A percentile compares a stretch with the other conserved stretches of the same genome.
phyloP scores from a whole-genome alignment of 1,140 invertebrate genomes.

The Drosophila quadrilineata region DNA sequence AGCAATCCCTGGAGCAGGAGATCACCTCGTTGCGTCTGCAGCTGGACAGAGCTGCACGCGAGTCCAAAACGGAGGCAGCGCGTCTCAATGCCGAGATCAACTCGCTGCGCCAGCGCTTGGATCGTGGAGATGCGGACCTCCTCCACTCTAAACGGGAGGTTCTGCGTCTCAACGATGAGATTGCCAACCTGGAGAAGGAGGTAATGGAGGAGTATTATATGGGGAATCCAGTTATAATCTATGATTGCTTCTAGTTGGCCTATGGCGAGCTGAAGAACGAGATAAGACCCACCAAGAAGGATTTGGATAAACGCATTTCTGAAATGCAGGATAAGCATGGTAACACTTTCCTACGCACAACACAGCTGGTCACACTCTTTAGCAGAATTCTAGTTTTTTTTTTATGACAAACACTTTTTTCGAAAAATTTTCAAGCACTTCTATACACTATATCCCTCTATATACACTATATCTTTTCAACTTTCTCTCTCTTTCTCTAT shows the following conservation, averaged over 20 bases:
- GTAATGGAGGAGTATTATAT: slow-evolving; percentile 50
- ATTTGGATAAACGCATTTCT: slow-evolving; percentile 87
- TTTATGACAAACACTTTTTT: neutral
- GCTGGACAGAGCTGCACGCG: slow-evolving; percentile 87
- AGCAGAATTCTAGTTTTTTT: neutral
- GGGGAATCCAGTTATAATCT: neutral
- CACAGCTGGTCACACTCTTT: neutral
- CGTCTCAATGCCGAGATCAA: slow-evolving; percentile 89
- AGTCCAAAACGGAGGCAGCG: slow-evolving; percentile 88
- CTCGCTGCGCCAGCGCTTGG: slow-evolving; percentile 88
- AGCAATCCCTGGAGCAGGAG: slow-evolving; percentile 89
- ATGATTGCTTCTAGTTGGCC: slow-evolving; percentile 71
- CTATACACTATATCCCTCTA: neutral
- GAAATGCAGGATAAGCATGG: slow-evolving; percentile 91
- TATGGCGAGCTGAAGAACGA: slow-evolving; percentile 83
- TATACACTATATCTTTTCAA: slow-evolving; percentile 7
- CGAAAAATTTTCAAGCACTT: neutral
- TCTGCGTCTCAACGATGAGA: slow-evolving; percentile 87
- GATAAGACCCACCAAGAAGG: slow-evolving; percentile 85
- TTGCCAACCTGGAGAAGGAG: slow-evolving; percentile 90
- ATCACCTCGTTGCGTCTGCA: slow-evolving; percentile 84
- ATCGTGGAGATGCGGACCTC: slow-evolving; percentile 89
- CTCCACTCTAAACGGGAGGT: slow-evolving; percentile 89
- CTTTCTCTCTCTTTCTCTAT: slow-evolving; percentile 19
- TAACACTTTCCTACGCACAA: slow-evolving; percentile 81